Conservation (phyloP, 2,888 invertebrate species). For the Lasius platythorax region DNA sequence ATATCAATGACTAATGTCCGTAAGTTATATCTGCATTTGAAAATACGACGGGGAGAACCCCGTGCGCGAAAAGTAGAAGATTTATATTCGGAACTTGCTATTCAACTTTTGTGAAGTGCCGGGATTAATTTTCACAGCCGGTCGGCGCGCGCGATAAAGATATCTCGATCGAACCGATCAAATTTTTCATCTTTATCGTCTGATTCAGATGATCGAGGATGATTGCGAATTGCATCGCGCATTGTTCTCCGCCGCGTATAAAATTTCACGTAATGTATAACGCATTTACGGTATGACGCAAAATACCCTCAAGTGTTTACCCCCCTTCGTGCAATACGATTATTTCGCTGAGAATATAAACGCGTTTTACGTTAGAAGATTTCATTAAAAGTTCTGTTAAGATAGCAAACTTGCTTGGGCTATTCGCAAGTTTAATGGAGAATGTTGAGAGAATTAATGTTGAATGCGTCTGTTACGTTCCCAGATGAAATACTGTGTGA, state of each 20-base stretch:
- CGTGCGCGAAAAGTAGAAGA: constrained; percentile 2
- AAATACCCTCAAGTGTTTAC: background rate
- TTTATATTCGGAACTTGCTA: constrained; percentile 41
- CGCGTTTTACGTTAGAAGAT: constrained; percentile 26
- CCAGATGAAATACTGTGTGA: constrained; percentile 59
- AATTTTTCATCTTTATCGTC: constrained; percentile 26
- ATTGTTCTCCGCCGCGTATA: background rate
- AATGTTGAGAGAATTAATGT: constrained; percentile 56
- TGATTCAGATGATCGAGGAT: background rate
- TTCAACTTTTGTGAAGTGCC: constrained; percentile 39
- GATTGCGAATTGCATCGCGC: background rate
- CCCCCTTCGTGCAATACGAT: background rate
- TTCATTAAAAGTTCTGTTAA: constrained; percentile 59
- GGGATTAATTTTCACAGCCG: constrained; percentile 31
- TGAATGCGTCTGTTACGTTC: constrained; percentile 47
- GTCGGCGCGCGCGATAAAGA: constrained; percentile 27
- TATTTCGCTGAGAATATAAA: constrained; percentile 20
- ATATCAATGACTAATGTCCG: constrained; percentile 59
- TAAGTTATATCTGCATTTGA: constrained; percentile 24
- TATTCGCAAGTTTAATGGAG: constrained; percentile 63
- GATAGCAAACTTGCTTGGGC: constrained; percentile 56
- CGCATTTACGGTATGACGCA: background rate
- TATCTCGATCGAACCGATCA: constrained; percentile 35
- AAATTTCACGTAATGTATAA: background rate
- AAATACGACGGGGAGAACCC: background rate